A percentile compares a stretch with the other conserved stretches of the same genome.
Conservation (phyloP, 2,797 vertebrate species). For the Neoniphon sammara region DNA sequence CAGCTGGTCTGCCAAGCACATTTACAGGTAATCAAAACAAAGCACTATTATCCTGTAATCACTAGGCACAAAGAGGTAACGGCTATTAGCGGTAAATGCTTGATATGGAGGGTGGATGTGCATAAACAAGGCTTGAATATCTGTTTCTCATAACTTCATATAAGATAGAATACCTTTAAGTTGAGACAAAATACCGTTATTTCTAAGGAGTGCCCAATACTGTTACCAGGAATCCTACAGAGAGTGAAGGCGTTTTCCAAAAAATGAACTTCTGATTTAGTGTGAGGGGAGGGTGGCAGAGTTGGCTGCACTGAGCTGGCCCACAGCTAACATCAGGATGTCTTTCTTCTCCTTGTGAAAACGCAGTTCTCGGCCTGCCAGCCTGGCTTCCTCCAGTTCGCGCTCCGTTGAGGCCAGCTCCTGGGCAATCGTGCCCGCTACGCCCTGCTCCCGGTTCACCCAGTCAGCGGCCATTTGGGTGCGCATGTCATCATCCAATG, state of each 20-base stretch:
- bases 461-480: constrained; percentile 98
- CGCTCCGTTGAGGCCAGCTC: constrained; percentile 92
- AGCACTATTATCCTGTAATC: constrained; percentile 54
- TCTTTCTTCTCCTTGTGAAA: constrained; percentile 93
- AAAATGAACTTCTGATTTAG: constrained; percentile 43
- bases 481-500: constrained; percentile 96
- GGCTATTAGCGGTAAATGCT: constrained; percentile 49
- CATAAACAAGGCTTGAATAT: constrained; percentile 62
- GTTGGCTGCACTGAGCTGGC: constrained; percentile 86
- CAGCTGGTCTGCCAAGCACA: constrained; percentile 42
- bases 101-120: constrained; percentile 44
- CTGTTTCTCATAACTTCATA: constrained; percentile 48
- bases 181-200: constrained; percentile 36
- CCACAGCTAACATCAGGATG: constrained; percentile 86
- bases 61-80: constrained; percentile 76
- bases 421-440: constrained; percentile 86
- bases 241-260: constrained; percentile 40
- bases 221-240: constrained; percentile 62
- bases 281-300: constrained; percentile 84
- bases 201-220: constrained; percentile 42
- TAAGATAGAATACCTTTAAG: constrained; percentile 37
- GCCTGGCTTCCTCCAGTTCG: constrained; percentile 93
- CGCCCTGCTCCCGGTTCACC: constrained; percentile 92
- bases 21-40: constrained; percentile 41
- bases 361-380: constrained; percentile 94